These are phyloP conservation scores for Cylas formicarius DNA, from an alignment of 1,140 invertebrate genomes.

Conservation along the genomic window DNA sequence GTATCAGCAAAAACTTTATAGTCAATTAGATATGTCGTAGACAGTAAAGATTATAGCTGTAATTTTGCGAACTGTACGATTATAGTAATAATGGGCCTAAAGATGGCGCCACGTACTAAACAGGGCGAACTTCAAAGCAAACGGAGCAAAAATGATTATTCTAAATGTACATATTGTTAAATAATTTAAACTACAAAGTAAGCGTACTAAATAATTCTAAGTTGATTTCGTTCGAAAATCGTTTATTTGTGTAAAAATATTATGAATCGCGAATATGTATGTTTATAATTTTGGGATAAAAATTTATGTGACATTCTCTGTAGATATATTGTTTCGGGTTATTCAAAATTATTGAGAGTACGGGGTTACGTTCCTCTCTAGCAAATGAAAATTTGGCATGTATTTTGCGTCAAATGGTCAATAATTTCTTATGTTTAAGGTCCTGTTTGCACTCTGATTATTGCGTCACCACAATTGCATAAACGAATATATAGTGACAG, in stretches of 20 bases:
- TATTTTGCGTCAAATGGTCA: constrained; percentile 9
- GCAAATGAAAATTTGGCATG: no score
- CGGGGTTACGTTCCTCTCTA: constrained; percentile 39
- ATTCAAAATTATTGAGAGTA: constrained; percentile 35
- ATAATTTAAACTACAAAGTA: constrained; percentile 28
- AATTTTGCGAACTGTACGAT: background rate
- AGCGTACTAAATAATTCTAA: constrained; percentile 8
- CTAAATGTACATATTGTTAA: constrained; percentile 45
- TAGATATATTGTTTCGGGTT: constrained; percentile 17
- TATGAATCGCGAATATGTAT: constrained; percentile 13
- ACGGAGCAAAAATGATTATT: constrained; percentile 41
- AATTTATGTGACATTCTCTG: constrained; percentile 15
- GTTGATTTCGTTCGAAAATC: constrained; percentile 15
- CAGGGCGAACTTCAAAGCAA: constrained; percentile 5
- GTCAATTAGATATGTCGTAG: no score
- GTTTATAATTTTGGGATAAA: constrained; percentile 17
- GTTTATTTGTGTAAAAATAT: constrained; percentile 19
- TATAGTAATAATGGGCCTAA: background rate
- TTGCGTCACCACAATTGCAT: no score
- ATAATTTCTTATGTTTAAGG: constrained; percentile 19
- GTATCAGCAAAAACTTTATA: no score
- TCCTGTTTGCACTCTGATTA: no score
- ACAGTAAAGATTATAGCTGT: no score
- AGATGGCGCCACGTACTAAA: constrained; percentile 21
- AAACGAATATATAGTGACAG: no score